Evolutionary conservation across 2,797 vertebrate genomes (phyloP).

Genomic region (Microcaecilia unicolor): DNA sequence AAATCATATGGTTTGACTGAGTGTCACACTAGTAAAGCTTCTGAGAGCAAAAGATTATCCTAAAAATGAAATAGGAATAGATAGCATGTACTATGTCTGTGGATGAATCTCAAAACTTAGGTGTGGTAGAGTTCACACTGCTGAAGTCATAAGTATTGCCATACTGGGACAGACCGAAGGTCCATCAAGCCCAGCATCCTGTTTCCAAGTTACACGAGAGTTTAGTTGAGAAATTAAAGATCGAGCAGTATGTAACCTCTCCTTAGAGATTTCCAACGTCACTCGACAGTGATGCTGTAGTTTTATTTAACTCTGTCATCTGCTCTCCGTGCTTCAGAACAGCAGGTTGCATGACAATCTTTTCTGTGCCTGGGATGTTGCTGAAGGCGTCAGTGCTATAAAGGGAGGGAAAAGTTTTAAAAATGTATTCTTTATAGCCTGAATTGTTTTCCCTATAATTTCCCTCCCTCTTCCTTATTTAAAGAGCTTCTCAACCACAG

Average conservation of each 20-base stretch:
- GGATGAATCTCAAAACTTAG: conserved; percentile 43
- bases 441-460: conserved; percentile 24
- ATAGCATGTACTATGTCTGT: conserved; percentile 46
- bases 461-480: conserved; percentile 5
- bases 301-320: not conserved
- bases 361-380: conserved; percentile 10
- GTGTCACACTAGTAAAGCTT: conserved; percentile 32
- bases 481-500: conserved; percentile 10
- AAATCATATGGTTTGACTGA: conserved; percentile 21
- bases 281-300: conserved; percentile 4
- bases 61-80: conserved; percentile 48
- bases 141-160: no score
- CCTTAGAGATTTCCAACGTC: conserved; percentile 5
- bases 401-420: conserved; percentile 10
- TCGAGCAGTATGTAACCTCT: not conserved
- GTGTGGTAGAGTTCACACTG: conserved; percentile 39
- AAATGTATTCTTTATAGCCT: conserved; percentile 16
- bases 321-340: conserved; percentile 2
- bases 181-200: no score
- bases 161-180: no score
- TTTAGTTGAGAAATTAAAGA: conserved; percentile 34
- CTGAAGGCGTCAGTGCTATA: not conserved
- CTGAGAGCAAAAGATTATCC: conserved; percentile 43
- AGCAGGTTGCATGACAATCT: not conserved
- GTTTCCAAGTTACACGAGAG: no score